Evolutionary conservation across 2,797 vertebrate species (phyloP).

Genomic region (Halcyon chelicuti): DNA sequence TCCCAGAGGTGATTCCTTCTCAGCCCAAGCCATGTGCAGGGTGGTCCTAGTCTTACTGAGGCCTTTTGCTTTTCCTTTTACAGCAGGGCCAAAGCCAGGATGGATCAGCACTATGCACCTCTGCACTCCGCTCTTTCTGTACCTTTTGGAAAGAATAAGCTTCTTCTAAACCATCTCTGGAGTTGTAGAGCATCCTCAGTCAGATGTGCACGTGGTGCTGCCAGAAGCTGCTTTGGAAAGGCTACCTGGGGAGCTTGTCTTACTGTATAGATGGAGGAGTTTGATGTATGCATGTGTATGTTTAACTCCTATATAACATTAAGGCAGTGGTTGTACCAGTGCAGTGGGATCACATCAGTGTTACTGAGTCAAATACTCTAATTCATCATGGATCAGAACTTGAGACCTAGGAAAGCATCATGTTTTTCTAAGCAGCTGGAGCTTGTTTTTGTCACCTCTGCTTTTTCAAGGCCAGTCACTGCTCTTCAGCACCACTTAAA

Average conservation of each 20-base stretch:
- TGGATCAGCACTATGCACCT: rapidly evolving
- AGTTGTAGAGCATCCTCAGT: not conserved
- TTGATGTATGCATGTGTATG: rapidly evolving
- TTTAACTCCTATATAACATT: not conserved
- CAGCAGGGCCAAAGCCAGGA: not conserved
- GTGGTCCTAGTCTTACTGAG: not conserved
- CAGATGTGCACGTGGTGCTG: rapidly evolving
- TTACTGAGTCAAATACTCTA: not conserved
- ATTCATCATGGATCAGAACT: not conserved
- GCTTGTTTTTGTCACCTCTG: not conserved
- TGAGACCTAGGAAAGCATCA: rapidly evolving
- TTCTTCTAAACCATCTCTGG: not conserved
- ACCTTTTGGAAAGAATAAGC: not conserved
- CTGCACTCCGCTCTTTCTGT: not conserved
- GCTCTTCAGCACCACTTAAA: not conserved
- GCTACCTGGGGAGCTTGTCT: not conserved
- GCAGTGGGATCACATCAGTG: rapidly evolving
- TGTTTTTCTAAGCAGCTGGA: not conserved
- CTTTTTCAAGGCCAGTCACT: not conserved
- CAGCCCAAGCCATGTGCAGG: not conserved
- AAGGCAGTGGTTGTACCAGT: not conserved
- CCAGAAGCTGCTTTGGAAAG: not conserved
- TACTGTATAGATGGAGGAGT: rapidly evolving
- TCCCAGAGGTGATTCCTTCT: not conserved
- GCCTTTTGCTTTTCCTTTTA: not conserved